Evolutionary conservation across 2,888 invertebrate species (phyloP).

Genomic region (Catocala fraxini): DNA sequence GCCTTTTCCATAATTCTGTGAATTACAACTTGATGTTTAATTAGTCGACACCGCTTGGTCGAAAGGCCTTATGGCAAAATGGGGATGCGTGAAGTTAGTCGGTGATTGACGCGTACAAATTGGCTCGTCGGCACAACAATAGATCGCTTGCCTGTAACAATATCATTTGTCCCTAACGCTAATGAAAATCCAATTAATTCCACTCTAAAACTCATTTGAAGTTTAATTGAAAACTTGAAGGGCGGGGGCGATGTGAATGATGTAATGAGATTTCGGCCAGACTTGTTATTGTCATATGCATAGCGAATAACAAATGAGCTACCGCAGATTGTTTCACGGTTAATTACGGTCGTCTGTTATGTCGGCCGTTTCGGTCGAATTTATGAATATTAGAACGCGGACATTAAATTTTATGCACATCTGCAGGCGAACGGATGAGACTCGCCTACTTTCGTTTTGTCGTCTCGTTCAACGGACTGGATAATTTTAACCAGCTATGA

Average conservation of each 20-base stretch:
- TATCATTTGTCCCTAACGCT: conserved; percentile 85
- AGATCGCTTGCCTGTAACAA: conserved; percentile 81
- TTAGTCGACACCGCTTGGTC: conserved; percentile 14
- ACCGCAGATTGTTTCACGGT: conserved; percentile 70
- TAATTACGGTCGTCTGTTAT: conserved; percentile 73
- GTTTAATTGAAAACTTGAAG: conserved; percentile 86
- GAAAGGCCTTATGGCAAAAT: conserved; percentile 34
- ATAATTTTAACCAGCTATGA: conserved; percentile 77
- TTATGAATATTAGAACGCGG: conserved; percentile 68
- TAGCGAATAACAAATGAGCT: conserved; percentile 78
- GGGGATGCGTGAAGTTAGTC: conserved; percentile 67
- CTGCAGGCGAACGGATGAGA: conserved; percentile 38
- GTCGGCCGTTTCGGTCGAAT: conserved; percentile 55
- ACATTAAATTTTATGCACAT: conserved; percentile 52
- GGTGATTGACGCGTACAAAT: conserved; percentile 82
- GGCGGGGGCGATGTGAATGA: conserved; percentile 76
- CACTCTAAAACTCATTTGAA: conserved; percentile 85
- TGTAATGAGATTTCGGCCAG: conserved; percentile 82
- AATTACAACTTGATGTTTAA: conserved; percentile 7
- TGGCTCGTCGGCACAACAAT: conserved; percentile 73
- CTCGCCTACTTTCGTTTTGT: conserved; percentile 61
- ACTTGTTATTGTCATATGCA: conserved; percentile 84
- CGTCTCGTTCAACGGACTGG: conserved; percentile 64
- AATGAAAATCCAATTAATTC: conserved; percentile 87
- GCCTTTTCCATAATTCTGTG: background rate